Evolutionary conservation across 2,113 vertebrate genomes (phyloP).

Genomic region (Diphyllodes magnificus): DNA sequence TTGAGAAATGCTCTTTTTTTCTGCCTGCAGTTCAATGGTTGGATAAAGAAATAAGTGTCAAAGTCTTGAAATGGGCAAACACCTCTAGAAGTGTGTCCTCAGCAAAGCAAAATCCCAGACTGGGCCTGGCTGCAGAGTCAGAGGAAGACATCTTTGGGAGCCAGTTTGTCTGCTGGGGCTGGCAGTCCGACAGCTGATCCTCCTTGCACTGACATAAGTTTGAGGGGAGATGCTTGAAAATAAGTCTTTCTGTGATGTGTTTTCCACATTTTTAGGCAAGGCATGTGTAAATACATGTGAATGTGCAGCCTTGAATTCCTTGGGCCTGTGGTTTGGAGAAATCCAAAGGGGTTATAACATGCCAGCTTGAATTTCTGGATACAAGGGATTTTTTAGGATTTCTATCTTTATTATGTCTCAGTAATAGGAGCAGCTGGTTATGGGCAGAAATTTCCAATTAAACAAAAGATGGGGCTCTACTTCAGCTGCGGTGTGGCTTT

Average conservation of each 20-base stretch:
- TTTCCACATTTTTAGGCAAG: slow-evolving; percentile 30
- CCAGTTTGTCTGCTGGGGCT: slow-evolving; percentile 16
- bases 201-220: background rate
- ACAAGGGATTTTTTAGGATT: slow-evolving; percentile 31
- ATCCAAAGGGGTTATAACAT: background rate
- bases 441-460: background rate
- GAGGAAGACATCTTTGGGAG: background rate
- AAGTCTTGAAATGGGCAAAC: background rate
- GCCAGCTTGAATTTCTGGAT: slow-evolving; percentile 25
- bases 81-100: background rate
- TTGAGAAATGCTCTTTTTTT: background rate
- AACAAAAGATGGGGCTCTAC: background rate
- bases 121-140: background rate
- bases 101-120: background rate
- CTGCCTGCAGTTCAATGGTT: background rate
- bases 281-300: background rate
- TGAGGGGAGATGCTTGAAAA: slow-evolving; percentile 20
- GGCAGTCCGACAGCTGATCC: background rate
- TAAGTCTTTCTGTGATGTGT: background rate
- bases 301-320: background rate
- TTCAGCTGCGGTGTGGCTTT: background rate
- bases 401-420: slow-evolving; percentile 26
- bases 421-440: slow-evolving; percentile 23
- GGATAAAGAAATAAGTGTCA: background rate
- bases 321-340: slow-evolving; percentile 31